Evolutionary conservation across 2,113 vertebrate genomes (phyloP).

Genomic region (Serinus canaria): DNA sequence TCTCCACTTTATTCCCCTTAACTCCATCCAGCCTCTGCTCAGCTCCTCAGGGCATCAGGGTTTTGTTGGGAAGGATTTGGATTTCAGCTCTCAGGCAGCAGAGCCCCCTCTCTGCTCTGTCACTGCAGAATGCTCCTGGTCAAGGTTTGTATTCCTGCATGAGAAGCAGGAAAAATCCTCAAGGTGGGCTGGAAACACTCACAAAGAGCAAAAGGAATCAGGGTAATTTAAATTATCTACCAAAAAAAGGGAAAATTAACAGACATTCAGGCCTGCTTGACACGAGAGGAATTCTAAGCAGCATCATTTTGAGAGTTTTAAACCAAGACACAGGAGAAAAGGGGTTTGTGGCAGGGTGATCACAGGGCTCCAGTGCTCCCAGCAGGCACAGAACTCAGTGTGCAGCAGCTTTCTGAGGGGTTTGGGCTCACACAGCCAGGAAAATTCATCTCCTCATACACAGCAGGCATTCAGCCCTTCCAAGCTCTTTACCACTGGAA

Average conservation of each 20-base stretch:
- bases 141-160: background rate
- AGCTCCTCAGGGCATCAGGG: background rate
- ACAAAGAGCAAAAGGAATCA: background rate
- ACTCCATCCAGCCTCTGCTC: background rate
- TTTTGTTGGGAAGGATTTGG: background rate
- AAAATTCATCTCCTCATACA: background rate
- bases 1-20: background rate
- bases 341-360: background rate
- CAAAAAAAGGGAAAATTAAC: background rate
- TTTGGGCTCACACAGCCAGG: background rate
- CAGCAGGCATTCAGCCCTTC: background rate
- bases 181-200: background rate
- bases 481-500: background rate
- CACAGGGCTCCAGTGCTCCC: background rate
- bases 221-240: background rate
- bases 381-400: background rate
- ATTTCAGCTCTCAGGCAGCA: background rate
- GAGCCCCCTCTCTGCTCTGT: background rate
- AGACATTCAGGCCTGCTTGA: background rate
- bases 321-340: background rate
- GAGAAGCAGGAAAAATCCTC: background rate
- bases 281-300: background rate
- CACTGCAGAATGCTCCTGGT: background rate
- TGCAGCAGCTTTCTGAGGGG: background rate
- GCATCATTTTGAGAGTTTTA: background rate